These are phyloP conservation scores for Myocastor coypus DNA, from an alignment of 2,113 vertebrate genomes.

Conservation along the genomic window DNA sequence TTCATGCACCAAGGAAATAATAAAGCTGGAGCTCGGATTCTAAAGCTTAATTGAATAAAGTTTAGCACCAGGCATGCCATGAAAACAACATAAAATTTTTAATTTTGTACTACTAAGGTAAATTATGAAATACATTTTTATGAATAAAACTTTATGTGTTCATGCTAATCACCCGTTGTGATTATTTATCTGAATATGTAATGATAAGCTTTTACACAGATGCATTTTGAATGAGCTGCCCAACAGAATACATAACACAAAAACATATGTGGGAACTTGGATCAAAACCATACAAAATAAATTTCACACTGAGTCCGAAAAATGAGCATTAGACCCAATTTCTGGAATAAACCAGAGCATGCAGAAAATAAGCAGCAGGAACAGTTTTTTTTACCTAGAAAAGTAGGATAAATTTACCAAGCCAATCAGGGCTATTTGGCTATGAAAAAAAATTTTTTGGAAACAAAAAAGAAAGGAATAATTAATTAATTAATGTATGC, in stretches of 20 bases:
- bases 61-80: not conserved
- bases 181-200: conserved; percentile 37
- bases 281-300: conserved; percentile 73
- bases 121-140: conserved; percentile 11
- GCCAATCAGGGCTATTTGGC: conserved; percentile 45
- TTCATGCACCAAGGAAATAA: not conserved
- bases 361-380: conserved; percentile 74
- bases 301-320: conserved; percentile 68
- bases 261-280: conserved; percentile 44
- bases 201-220: not conserved
- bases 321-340: conserved; percentile 54
- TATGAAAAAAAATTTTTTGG: too few relatives aligned
- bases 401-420: conserved; percentile 71
- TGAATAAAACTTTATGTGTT: conserved; percentile 9
- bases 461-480: too few relatives aligned
- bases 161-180: not conserved
- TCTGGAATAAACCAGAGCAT: conserved; percentile 74
- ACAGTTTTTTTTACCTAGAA: conserved; percentile 75
- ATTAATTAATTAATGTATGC: conserved; percentile 49
- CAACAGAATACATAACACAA: conserved; percentile 10
- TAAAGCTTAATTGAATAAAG: not conserved
- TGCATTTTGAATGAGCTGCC: not conserved
- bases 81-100: conserved; percentile 12
- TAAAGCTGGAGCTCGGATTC: not conserved
- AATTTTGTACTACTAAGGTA: not conserved